Evolutionary conservation across 30 jellyfish, hydroid and myxozoan genomes (phyloP).

Genomic region (Catostylus mosaicus): DNA sequence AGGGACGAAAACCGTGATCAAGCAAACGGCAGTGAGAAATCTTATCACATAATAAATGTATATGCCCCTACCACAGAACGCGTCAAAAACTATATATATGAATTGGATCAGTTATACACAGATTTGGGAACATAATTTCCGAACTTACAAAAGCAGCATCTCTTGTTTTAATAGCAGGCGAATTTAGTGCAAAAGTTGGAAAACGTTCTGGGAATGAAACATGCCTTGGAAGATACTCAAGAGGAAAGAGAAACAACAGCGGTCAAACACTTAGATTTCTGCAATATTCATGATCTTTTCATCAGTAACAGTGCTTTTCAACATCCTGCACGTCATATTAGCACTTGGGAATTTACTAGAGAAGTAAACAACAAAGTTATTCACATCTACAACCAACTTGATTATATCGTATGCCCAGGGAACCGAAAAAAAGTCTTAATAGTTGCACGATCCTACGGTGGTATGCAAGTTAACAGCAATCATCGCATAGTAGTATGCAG

Average conservation of each 20-base stretch:
- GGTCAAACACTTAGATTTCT: slow-evolving; percentile 35
- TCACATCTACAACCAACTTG: slow-evolving; percentile 17
- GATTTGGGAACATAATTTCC: slow-evolving; percentile 23
- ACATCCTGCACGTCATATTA: slow-evolving; percentile 52
- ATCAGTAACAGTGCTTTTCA: slow-evolving; percentile 44
- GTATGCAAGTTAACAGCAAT: slow-evolving; percentile 25
- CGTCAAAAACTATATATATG: slow-evolving; percentile 1
- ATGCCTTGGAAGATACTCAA: slow-evolving; percentile 36
- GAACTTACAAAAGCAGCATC: slow-evolving; percentile 41
- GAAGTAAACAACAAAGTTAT: slow-evolving; percentile 15
- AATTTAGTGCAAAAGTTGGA: slow-evolving; percentile 32
- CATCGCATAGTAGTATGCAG: slow-evolving; percentile 27
- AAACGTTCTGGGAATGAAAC: slow-evolving; percentile 33
- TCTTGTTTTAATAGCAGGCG: slow-evolving; percentile 33
- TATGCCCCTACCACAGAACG: slow-evolving; percentile 52
- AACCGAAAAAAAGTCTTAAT: slow-evolving; percentile 6
- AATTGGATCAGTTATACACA: slow-evolving; percentile 33
- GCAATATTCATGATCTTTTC: slow-evolving; percentile 36
- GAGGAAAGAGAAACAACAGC: slow-evolving; percentile 38
- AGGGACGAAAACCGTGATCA: no score
- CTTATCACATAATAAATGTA: slow-evolving; percentile 30
- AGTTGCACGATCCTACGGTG: slow-evolving; percentile 15
- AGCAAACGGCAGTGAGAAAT: slow-evolving; percentile 20
- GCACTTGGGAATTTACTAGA: slow-evolving; percentile 41
- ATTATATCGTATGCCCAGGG: slow-evolving; percentile 18